Percentiles rank a stretch among this genome's conserved stretches.
phyloP scores from a whole-genome alignment of 1,140 invertebrate genomes.

The Panonychus citri region DNA sequence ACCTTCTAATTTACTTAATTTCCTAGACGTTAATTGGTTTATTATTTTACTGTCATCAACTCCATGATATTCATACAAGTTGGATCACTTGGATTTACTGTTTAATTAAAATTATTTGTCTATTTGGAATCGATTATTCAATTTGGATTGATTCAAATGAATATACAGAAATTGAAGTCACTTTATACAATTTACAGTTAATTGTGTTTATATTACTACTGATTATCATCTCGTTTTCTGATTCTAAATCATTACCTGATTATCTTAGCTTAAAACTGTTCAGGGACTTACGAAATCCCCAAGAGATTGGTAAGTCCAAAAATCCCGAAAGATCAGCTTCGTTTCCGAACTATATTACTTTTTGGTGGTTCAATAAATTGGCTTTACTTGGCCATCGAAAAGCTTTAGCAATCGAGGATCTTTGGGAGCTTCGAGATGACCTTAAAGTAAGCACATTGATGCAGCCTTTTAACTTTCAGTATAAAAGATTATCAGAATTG shows the following conservation, averaged over 20 bases:
- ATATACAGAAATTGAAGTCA: background rate
- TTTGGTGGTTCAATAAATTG: constrained; percentile 63
- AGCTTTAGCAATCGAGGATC: constrained; percentile 4
- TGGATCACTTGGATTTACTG: too few species aligned
- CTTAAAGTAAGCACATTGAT: constrained; percentile 37
- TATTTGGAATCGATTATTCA: background rate
- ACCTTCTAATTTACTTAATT: too few species aligned
- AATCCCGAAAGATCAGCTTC: constrained; percentile 30
- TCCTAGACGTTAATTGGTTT: too few species aligned
- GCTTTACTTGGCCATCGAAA: constrained; percentile 1
- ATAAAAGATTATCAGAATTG: constrained; percentile 24
- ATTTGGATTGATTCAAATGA: background rate
- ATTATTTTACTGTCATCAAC: too few species aligned
- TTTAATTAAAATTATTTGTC: too few species aligned
- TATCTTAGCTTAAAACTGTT: background rate
- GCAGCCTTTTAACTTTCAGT: constrained; percentile 34
- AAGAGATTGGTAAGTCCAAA: too few species aligned
- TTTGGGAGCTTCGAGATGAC: constrained; percentile 20
- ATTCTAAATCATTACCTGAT: too few species aligned
- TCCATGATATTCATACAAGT: too few species aligned
- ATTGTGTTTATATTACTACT: background rate
- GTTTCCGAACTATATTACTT: constrained; percentile 63
- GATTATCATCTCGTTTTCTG: background rate
- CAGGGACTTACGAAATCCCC: background rate
- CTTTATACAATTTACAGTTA: background rate